Evolutionary conservation across 2,888 invertebrate species (phyloP).

Genomic region (Hofmannophila pseudospretella): DNA sequence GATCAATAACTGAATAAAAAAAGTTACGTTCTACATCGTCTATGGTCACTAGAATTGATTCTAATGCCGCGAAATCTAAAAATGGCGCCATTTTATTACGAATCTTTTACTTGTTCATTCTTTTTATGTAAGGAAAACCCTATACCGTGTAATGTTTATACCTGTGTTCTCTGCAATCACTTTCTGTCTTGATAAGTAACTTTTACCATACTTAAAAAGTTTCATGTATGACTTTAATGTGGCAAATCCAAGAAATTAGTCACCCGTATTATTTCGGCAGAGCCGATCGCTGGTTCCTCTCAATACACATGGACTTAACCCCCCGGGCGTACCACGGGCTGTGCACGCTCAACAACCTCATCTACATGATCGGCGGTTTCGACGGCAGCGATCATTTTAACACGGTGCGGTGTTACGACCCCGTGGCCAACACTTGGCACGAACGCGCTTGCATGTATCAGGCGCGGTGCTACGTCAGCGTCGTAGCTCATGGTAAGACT

Average conservation of each 20-base stretch:
- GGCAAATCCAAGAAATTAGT: too few relatives aligned
- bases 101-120: too few relatives aligned
- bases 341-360: constrained; percentile 82
- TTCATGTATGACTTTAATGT: too few relatives aligned
- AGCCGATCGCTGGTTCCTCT: constrained; percentile 87
- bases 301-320: constrained; percentile 80
- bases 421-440: constrained; percentile 85
- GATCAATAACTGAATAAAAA: too few relatives aligned
- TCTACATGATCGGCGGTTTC: constrained; percentile 90
- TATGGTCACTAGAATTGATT: not conserved
- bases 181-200: too few relatives aligned
- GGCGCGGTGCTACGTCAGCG: constrained; percentile 88
- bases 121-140: too few relatives aligned
- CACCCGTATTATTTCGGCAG: constrained; percentile 67
- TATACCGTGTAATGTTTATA: too few relatives aligned
- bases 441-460: constrained; percentile 89
- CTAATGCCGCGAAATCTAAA: not conserved
- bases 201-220: too few relatives aligned
- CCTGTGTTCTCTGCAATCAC: too few relatives aligned
- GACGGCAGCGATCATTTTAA: constrained; percentile 88
- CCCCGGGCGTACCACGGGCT: constrained; percentile 89
- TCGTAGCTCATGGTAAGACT: constrained; percentile 78
- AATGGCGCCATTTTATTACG: not conserved
- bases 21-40: not conserved
- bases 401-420: constrained; percentile 88